These are phyloP conservation scores for Patiria pectinifera DNA, from an alignment of 53 echinoderm and acorn worm species.

Conservation along the genomic window DNA sequence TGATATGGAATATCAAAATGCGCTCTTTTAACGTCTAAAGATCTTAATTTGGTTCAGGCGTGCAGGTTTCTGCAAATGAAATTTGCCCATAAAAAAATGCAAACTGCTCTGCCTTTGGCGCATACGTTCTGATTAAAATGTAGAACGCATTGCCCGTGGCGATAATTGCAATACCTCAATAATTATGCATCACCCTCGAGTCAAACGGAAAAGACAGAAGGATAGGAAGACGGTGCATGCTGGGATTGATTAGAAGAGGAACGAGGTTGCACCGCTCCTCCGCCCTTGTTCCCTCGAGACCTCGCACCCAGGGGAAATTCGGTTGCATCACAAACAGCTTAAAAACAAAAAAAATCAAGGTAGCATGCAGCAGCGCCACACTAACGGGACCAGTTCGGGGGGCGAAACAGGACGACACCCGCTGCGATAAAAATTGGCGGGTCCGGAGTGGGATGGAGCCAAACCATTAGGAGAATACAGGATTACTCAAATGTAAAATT, in stretches of 20 bases:
- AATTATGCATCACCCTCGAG: not conserved
- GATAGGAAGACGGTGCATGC: not conserved
- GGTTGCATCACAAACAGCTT: not conserved
- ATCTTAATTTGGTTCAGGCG: not conserved
- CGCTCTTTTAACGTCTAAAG: not conserved
- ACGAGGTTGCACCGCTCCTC: not conserved
- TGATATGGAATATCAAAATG: not conserved
- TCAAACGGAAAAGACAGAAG: not conserved
- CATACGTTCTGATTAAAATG: not conserved
- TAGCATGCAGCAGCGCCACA: not conserved
- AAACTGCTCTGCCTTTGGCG: not conserved
- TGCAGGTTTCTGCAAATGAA: not conserved
- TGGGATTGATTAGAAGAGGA: not conserved
- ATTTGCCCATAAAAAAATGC: not conserved
- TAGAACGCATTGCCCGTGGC: not conserved
- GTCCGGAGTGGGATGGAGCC: not conserved
- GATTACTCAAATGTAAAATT: conserved; percentile 62
- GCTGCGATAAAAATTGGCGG: not conserved
- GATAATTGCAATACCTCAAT: not conserved
- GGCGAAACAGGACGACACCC: not conserved
- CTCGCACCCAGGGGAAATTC: conserved; percentile 10
- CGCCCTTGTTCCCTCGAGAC: not conserved
- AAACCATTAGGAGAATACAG: conserved; percentile 6
- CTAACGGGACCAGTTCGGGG: not conserved
- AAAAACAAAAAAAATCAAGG: not conserved